Conservation (phyloP, 2,113 vertebrate genomes). For the Piprites chloris region DNA sequence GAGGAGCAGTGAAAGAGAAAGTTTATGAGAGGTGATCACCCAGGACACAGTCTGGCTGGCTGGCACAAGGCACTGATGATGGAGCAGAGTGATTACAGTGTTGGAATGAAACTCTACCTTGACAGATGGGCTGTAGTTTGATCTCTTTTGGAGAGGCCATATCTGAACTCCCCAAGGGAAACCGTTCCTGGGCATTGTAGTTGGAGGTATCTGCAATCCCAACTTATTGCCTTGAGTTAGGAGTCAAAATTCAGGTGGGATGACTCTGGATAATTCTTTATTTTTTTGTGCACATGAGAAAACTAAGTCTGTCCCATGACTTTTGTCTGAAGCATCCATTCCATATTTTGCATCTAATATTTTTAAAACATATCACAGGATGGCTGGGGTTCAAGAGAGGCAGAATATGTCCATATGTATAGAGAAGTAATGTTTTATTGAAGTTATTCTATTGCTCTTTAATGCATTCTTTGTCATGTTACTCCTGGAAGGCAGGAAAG, state of each 20-base stretch:
- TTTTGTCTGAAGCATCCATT: neutral
- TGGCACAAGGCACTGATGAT: neutral
- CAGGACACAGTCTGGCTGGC: neutral
- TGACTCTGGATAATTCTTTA: neutral
- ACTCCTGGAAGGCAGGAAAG: neutral
- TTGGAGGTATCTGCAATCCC: neutral
- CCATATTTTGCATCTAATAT: neutral
- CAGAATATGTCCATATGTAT: neutral
- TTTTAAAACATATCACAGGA: neutral
- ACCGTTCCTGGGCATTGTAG: neutral
- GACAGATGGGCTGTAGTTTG: neutral
- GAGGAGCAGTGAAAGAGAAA: neutral
- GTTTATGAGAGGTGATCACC: fast-evolving
- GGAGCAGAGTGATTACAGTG: fast-evolving
- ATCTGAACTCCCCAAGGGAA: neutral
- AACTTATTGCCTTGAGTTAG: neutral
- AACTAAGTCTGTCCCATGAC: fast-evolving
- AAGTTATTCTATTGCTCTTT: neutral
- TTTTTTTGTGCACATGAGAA: neutral
- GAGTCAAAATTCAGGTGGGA: neutral
- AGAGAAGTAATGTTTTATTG: neutral
- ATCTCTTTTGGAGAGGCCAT: neutral
- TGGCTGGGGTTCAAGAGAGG: neutral
- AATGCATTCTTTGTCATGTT: neutral
- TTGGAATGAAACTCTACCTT: neutral